A percentile compares a stretch with the other conserved stretches of the same genome.
These are phyloP conservation scores for Folsomia manolachei DNA, from an alignment of 2,888 invertebrate genomes.

Conservation along the genomic window DNA sequence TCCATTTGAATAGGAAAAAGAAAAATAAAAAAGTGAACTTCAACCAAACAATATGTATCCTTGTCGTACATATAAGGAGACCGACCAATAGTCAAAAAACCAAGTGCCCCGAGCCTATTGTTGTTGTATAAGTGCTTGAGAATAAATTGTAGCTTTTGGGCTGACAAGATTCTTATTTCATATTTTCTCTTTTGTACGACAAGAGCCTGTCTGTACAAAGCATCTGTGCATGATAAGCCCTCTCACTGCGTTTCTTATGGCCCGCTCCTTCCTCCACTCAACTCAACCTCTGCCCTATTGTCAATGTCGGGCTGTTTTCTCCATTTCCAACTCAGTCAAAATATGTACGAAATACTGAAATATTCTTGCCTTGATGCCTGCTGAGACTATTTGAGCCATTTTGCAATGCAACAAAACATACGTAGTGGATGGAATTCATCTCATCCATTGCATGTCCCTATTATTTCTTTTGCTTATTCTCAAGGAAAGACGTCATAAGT, in stretches of 20 bases:
- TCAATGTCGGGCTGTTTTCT: background rate
- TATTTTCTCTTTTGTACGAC: slow-evolving; percentile 8
- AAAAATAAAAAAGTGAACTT: slow-evolving; percentile 1
- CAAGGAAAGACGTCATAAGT: background rate
- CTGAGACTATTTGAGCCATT: background rate
- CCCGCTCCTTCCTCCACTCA: background rate
- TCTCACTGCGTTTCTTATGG: background rate
- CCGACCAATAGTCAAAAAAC: slow-evolving; percentile 4
- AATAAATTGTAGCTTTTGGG: slow-evolving; percentile 8
- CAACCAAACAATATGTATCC: background rate
- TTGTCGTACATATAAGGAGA: too few relatives aligned
- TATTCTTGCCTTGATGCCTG: background rate
- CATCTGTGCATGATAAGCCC: slow-evolving; percentile 10
- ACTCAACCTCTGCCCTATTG: slow-evolving; percentile 1
- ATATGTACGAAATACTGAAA: background rate
- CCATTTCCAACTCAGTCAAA: too few relatives aligned
- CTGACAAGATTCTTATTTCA: slow-evolving; percentile 5
- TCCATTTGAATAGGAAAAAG: background rate
- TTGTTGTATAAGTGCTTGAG: slow-evolving; percentile 5
- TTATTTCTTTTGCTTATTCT: background rate
- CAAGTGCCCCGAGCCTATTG: background rate
- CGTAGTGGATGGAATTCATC: background rate
- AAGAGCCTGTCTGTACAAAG: slow-evolving; percentile 3
- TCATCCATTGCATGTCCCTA: too few relatives aligned
- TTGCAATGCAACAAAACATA: slow-evolving; percentile 1